Conservation (phyloP, 2,888 invertebrate species). For the Nineta flava region DNA sequence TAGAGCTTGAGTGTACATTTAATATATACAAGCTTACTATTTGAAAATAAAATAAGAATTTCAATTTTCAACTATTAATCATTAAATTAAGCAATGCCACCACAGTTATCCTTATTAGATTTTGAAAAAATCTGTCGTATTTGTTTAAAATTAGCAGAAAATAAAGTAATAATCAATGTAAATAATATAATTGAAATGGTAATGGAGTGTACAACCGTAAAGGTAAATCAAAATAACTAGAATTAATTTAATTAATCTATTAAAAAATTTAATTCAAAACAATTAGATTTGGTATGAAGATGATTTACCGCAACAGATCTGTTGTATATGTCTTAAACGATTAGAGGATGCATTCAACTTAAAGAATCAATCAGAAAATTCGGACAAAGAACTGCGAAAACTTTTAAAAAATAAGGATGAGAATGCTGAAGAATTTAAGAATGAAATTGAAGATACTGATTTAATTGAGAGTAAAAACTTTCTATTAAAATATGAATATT, state of each 20-base stretch:
- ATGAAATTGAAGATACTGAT: neutral
- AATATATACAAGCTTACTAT: too few species aligned
- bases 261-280: neutral
- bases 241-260: neutral
- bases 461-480: too few species aligned
- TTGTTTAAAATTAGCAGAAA: neutral
- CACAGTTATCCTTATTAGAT: neutral
- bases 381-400: neutral
- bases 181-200: constrained; percentile 1
- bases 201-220: neutral
- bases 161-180: neutral
- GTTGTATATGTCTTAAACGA: neutral
- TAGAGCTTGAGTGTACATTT: too few species aligned
- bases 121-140: neutral
- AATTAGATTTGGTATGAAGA: neutral
- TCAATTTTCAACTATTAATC: too few species aligned
- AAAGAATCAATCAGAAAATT: neutral
- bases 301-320: neutral
- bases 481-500: neutral
- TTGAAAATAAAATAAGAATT: too few species aligned
- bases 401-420: neutral
- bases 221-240: neutral
- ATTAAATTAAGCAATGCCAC: too few species aligned
- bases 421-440: neutral
- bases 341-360: neutral